Base-by-base conservation (phyloP, 35 echinoderm and acorn worm genomes). In the Holothuria glaberrima region DNA sequence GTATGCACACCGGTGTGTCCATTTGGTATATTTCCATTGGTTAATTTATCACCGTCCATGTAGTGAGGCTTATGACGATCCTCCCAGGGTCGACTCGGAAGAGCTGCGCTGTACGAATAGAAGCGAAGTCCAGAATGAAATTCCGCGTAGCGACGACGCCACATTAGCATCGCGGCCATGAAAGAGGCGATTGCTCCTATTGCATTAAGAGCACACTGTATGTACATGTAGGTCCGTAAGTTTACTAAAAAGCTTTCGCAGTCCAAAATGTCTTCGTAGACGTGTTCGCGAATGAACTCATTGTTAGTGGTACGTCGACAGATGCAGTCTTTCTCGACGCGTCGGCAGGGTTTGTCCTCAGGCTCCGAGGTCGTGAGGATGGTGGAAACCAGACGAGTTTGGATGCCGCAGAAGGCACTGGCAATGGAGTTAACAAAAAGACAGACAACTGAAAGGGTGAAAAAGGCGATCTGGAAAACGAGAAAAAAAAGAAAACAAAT, bases 321-420 rank as follows among this genome's bases (percentile, higher is more conserved):
- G 59, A 90, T 88, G 63, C 97, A 99, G 19, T 70, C 83, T 38
- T 57, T 38, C 26, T 94, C 74, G 12, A 61, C 59, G 25, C n/a
- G 22, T 58, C 68, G 68, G 20, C 88, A 91, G 32, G 50, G 56
- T 14, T 30, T 58, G 19, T 87, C 70, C 1, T 30, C 45, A 28
- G 22, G 36, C 9, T 1, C 64, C 61, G 38, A 71, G 76, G 50
- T 59, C 71, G 60, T 30, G 12, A 94, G 82, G 48, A 92, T 84
- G 38, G 86, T 72, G 21, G 69, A 57, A 22, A 97, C 80, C 35
- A 91, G 90, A 38, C 90, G 80, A 26, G 92, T 92, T 87, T 97
- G 95, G 60, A 99, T 99, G 67, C 93, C 97, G 58, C 93, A 95
- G 85, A 99, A 99, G 77, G 93, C 93, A 94, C 97, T 99, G 83